Conservation (phyloP, 2,888 invertebrate genomes). For the Chorisops tibialis region DNA sequence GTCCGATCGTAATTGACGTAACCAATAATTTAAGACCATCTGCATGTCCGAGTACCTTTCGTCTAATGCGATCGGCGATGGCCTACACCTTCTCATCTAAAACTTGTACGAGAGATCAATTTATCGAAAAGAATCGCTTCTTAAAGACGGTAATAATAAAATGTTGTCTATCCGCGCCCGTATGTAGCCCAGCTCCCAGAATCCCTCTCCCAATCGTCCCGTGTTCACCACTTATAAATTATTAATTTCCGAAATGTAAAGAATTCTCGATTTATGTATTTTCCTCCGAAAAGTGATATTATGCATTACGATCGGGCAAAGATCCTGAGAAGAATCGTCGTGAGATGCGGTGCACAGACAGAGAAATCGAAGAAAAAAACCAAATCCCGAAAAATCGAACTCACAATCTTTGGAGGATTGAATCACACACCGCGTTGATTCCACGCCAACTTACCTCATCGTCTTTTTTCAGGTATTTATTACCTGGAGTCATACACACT, state of each 20-base stretch:
- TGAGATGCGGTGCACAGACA: too few relatives aligned
- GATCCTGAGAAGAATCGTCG: neutral
- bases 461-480: neutral
- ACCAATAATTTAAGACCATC: too few relatives aligned
- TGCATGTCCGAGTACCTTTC: too few relatives aligned
- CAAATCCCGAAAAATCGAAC: too few relatives aligned
- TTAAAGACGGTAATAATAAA: neutral
- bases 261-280: constrained; percentile 12
- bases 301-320: neutral
- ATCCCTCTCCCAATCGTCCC: neutral
- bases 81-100: too few relatives aligned
- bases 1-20: too few relatives aligned
- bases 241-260: constrained; percentile 7
- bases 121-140: neutral
- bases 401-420: neutral
- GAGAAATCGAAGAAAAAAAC: too few relatives aligned
- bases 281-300: constrained; percentile 4
- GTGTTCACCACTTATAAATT: constrained; percentile 1
- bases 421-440: neutral
- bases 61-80: too few relatives aligned
- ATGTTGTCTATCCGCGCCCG: too few relatives aligned
- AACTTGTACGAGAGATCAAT: neutral
- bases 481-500: neutral
- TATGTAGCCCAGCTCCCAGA: too few relatives aligned
- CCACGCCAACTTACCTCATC: neutral